A percentile compares a stretch with the other conserved stretches of the same genome.
phyloP scores from a whole-genome alignment of 2,888 invertebrate genomes.

The Eupithecia vulgata region DNA sequence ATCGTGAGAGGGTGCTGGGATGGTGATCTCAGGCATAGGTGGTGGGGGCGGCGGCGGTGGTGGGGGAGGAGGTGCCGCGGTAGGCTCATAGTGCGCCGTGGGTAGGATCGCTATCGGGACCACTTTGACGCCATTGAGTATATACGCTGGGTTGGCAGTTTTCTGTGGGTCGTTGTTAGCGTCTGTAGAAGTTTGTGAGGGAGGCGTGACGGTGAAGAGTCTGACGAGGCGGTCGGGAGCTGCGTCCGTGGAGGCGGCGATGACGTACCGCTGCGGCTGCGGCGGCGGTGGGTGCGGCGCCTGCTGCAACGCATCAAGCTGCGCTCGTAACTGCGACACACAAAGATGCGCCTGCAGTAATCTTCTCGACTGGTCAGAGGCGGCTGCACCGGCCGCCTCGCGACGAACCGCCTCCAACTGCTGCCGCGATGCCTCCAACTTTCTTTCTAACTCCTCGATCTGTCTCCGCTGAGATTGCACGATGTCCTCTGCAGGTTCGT shows the following conservation, averaged over 20 bases:
- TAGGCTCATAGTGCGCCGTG: slow-evolving; percentile 72
- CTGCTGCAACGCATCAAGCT: slow-evolving; percentile 84
- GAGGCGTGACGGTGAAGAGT: slow-evolving; percentile 65
- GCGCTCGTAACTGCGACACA: slow-evolving; percentile 83
- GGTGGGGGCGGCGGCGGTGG: slow-evolving; percentile 66
- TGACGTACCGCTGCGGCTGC: slow-evolving; percentile 74
- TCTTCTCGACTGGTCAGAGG: slow-evolving; percentile 75
- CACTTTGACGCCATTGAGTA: slow-evolving; percentile 86
- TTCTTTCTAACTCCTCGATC: slow-evolving; percentile 94
- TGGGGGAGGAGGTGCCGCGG: slow-evolving; percentile 61
- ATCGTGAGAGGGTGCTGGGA: slow-evolving; percentile 56
- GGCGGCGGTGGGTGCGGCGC: slow-evolving; percentile 69
- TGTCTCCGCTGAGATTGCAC: slow-evolving; percentile 91
- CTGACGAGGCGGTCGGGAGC: slow-evolving; percentile 60
- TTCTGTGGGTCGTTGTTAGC: slow-evolving; percentile 51
- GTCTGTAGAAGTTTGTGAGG: slow-evolving; percentile 53
- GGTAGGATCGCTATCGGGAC: slow-evolving; percentile 80
- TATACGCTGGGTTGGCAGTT: slow-evolving; percentile 80
- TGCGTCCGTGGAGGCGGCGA: slow-evolving; percentile 66
- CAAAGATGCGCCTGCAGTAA: slow-evolving; percentile 86
- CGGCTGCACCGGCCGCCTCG: slow-evolving; percentile 80
- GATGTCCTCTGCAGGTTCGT: slow-evolving; percentile 86
- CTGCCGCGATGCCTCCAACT: slow-evolving; percentile 90
- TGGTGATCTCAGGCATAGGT: slow-evolving; percentile 56
- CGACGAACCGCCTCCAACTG: slow-evolving; percentile 89